phyloP scores from a whole-genome alignment of 30 jellyfish, hydroid and myxozoan species.

The Cassiopea xamachana region DNA sequence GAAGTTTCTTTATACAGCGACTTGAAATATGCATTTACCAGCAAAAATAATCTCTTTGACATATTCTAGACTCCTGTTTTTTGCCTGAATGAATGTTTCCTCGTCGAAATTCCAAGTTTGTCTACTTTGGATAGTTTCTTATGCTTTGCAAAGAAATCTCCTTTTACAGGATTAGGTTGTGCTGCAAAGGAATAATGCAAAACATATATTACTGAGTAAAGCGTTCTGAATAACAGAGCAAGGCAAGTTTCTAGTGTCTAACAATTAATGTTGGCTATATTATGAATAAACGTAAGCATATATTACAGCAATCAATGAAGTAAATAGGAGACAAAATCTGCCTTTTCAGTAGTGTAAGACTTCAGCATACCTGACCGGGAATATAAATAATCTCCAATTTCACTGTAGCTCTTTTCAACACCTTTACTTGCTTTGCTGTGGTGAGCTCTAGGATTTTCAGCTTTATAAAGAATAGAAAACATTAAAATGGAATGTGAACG shows the following conservation, averaged over 20 bases:
- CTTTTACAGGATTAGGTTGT: slow-evolving; percentile 7
- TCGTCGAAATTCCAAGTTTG: slow-evolving; percentile 17
- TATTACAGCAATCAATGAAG: no score
- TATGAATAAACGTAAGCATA: no score
- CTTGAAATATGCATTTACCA: background rate
- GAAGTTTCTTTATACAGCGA: background rate
- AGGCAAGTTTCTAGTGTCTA: no score
- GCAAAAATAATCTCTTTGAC: background rate
- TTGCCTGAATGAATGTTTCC: slow-evolving; percentile 26
- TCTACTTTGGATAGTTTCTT: background rate
- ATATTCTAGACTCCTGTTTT: background rate
- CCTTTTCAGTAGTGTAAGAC: no score
- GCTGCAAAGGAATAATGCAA: background rate
- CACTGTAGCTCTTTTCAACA: slow-evolving; percentile 74
- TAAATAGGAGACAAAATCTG: no score
- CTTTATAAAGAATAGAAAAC: background rate
- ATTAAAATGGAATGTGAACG: background rate
- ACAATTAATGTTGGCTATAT: no score
- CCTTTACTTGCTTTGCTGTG: slow-evolving; percentile 44
- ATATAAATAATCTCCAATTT: slow-evolving; percentile 72
- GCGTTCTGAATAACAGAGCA: background rate
- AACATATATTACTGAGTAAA: background rate
- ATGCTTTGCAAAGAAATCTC: background rate
- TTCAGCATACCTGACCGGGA: slow-evolving; percentile 71
- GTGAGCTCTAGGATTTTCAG: slow-evolving; percentile 33